A percentile compares a stretch with the other conserved stretches of the same genome.
These are phyloP conservation scores for Zonitis immaculata DNA, from an alignment of 2,888 invertebrate species.

Conservation along the genomic window DNA sequence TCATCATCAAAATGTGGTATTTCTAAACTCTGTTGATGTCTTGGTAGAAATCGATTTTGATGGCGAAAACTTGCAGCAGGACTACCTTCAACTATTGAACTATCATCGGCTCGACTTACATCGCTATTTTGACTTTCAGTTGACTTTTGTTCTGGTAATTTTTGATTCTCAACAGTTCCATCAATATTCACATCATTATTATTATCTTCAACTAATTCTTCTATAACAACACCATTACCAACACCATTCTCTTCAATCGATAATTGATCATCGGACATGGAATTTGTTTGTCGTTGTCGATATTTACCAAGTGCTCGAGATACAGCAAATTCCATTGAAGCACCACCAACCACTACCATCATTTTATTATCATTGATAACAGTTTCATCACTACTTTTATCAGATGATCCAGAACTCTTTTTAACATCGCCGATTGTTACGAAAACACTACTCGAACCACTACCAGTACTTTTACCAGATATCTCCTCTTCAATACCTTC, in stretches of 20 bases:
- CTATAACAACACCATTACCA: slow-evolving; percentile 33
- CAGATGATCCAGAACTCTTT: slow-evolving; percentile 55
- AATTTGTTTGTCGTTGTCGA: slow-evolving; percentile 67
- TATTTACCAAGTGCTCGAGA: slow-evolving; percentile 78
- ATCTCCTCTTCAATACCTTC: slow-evolving; percentile 55
- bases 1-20: slow-evolving; percentile 74
- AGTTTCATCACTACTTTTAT: slow-evolving; percentile 57
- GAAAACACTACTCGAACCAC: slow-evolving; percentile 60
- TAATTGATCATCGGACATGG: slow-evolving; percentile 65
- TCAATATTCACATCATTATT: too few relatives aligned
- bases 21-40: slow-evolving; percentile 74
- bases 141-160: slow-evolving; percentile 37
- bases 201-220: slow-evolving; percentile 32
- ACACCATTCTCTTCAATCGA: slow-evolving; percentile 29
- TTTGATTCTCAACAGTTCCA: slow-evolving; percentile 5
- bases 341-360: slow-evolving; percentile 58
- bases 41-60: slow-evolving; percentile 58
- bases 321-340: slow-evolving; percentile 80
- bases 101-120: slow-evolving; percentile 43
- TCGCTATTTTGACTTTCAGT: slow-evolving; percentile 38
- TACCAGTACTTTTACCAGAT: slow-evolving; percentile 57
- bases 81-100: slow-evolving; percentile 59
- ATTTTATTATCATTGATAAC: slow-evolving; percentile 47
- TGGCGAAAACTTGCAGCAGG: slow-evolving; percentile 61
- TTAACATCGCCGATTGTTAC: slow-evolving; percentile 72